Evolutionary conservation across 2,797 vertebrate genomes (phyloP).

Genomic region (Cynodonichthys magdalenae): DNA sequence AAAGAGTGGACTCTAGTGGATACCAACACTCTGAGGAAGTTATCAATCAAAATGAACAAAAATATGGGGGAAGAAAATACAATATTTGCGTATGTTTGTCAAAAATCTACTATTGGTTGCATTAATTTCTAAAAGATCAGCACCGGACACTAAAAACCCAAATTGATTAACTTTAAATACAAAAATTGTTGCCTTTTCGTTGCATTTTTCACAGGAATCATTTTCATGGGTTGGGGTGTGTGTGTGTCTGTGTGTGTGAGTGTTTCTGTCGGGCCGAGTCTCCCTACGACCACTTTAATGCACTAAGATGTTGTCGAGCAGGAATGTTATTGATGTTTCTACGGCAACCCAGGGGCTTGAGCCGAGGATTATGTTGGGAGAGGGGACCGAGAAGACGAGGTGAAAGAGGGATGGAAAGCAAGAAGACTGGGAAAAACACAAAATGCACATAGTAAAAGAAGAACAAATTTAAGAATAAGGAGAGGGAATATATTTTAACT

Average conservation of each 20-base stretch:
- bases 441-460: slow-evolving; percentile 46
- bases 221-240: slow-evolving; percentile 15
- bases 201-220: slow-evolving; percentile 47
- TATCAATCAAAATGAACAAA: neutral
- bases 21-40: slow-evolving; percentile 28
- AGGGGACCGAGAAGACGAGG: slow-evolving; percentile 45
- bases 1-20: slow-evolving; percentile 75
- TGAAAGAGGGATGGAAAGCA: slow-evolving; percentile 14
- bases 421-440: slow-evolving; percentile 23
- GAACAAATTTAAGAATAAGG: slow-evolving; percentile 26
- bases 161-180: neutral
- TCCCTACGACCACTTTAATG: slow-evolving; percentile 81
- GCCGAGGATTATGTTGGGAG: slow-evolving; percentile 78
- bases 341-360: slow-evolving; percentile 80
- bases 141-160: too few relatives aligned
- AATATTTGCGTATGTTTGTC: too few relatives aligned
- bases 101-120: too few relatives aligned
- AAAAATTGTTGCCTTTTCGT: neutral
- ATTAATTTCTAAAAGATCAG: too few relatives aligned
- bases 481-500: neutral
- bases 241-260: slow-evolving; percentile 5
- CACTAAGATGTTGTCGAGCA: slow-evolving; percentile 84
- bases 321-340: slow-evolving; percentile 89
- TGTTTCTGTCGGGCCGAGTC: slow-evolving; percentile 44
- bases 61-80: too few relatives aligned